phyloP scores from a whole-genome alignment of 2,888 invertebrate genomes.

The Scaptomyza polygonia region DNA sequence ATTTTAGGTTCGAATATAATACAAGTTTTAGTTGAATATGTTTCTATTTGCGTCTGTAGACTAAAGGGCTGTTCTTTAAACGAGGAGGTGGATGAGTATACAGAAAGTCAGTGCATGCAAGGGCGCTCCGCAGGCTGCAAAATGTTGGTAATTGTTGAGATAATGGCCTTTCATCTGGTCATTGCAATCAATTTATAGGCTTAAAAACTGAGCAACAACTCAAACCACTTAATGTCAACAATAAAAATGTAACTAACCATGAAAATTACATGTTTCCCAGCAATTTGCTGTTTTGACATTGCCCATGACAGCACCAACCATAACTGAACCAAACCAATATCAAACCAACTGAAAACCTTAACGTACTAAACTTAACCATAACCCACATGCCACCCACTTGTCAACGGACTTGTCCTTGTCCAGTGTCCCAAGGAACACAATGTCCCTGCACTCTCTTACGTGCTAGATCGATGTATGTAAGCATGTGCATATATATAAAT shows the following conservation, averaged over 20 bases:
- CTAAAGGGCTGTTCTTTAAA: not conserved
- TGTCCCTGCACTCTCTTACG: conserved; percentile 1
- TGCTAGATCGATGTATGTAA: not conserved
- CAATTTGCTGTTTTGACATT: conserved; percentile 75
- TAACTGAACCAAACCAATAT: conserved; percentile 29
- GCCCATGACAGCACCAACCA: conserved; percentile 47
- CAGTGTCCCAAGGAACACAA: conserved; percentile 27
- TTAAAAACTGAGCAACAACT: conserved; percentile 50
- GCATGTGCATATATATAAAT: not conserved
- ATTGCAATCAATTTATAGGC: conserved; percentile 75
- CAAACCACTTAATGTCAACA: conserved; percentile 78
- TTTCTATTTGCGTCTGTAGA: conserved; percentile 9
- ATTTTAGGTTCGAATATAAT: not conserved
- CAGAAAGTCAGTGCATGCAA: conserved; percentile 6
- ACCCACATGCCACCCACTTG: conserved; percentile 45
- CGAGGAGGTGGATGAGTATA: not conserved
- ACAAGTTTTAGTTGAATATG: not conserved
- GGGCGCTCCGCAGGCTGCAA: conserved; percentile 2
- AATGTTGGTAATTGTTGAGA: conserved; percentile 25
- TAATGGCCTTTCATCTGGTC: conserved; percentile 59
- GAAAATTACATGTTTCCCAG: conserved; percentile 80
- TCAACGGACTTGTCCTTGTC: conserved; percentile 60
- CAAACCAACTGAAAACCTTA: conserved; percentile 7
- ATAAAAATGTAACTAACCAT: conserved; percentile 81
- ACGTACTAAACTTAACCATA: conserved; percentile 8